These are phyloP conservation scores for Pegoplata infirma DNA, from an alignment of 2,888 invertebrate genomes.

Conservation along the genomic window DNA sequence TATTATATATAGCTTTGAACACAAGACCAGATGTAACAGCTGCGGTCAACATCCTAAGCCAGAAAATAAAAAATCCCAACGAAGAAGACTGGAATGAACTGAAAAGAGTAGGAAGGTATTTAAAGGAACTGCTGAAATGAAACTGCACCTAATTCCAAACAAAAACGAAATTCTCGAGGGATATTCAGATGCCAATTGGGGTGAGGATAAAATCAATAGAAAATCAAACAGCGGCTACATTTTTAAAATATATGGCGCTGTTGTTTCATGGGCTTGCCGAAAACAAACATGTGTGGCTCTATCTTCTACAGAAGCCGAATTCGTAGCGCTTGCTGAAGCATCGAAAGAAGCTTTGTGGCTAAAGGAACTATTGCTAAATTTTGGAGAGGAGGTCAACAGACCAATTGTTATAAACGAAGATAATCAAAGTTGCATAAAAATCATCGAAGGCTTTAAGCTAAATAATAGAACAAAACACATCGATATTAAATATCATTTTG, in stretches of 20 bases:
- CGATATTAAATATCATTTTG: too few species aligned
- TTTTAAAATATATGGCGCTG: conserved; percentile 21
- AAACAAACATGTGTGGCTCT: neutral
- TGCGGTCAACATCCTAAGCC: conserved; percentile 5
- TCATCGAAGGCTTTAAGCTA: too few species aligned
- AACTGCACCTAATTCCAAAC: neutral
- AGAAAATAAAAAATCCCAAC: conserved; percentile 19
- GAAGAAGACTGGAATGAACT: conserved; percentile 25
- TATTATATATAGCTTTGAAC: conserved; percentile 12
- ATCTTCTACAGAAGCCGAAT: neutral
- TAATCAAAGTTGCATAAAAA: too few species aligned
- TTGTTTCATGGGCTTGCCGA: neutral
- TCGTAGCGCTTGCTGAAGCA: conserved; percentile 23
- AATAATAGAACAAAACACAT: conserved; percentile 39
- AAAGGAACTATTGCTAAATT: conserved; percentile 14
- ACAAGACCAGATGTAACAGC: conserved; percentile 22
- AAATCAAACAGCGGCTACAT: conserved; percentile 15
- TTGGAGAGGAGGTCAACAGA: neutral
- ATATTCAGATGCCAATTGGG: conserved; percentile 32
- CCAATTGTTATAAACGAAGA: neutral
- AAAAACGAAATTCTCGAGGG: neutral
- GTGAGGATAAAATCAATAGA: neutral
- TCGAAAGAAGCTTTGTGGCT: conserved; percentile 31
- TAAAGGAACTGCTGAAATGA: conserved; percentile 13
- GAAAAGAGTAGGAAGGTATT: too few species aligned